Percentiles rank a stretch among this genome's conserved stretches.
These are phyloP conservation scores for Gymnogyps californianus DNA, from an alignment of 2,113 vertebrate species.

Conservation along the genomic window DNA sequence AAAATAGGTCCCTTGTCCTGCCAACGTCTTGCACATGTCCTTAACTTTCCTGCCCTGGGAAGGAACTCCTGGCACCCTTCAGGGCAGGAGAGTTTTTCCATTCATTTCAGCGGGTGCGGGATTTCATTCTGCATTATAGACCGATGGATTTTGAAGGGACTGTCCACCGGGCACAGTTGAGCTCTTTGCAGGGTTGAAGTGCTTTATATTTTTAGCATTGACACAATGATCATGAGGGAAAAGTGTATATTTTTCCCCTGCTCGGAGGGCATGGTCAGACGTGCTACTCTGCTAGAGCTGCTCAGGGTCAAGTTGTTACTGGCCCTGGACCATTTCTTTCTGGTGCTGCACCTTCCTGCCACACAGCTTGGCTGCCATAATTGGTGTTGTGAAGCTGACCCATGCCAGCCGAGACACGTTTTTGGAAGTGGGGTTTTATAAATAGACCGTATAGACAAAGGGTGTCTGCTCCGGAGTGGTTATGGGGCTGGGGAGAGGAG, in stretches of 20 bases:
- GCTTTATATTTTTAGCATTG: slow-evolving; percentile 17
- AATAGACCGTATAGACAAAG: background rate
- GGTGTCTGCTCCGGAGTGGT: background rate
- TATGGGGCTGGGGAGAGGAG: background rate
- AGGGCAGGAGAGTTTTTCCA: slow-evolving; percentile 29
- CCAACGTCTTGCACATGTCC: background rate
- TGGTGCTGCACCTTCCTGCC: slow-evolving; percentile 21
- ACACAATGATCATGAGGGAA: background rate
- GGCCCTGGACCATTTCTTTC: slow-evolving; percentile 2
- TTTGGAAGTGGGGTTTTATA: slow-evolving; percentile 40
- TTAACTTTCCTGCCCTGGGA: slow-evolving; percentile 26
- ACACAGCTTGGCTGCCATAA: background rate
- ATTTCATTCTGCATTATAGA: background rate
- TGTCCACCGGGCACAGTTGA: background rate
- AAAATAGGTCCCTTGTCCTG: slow-evolving; percentile 27
- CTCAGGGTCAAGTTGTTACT: slow-evolving; percentile 14
- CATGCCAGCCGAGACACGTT: background rate
- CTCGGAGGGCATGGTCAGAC: background rate
- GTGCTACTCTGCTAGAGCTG: background rate
- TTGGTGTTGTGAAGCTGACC: slow-evolving; percentile 1
- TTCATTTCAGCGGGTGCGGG: background rate
- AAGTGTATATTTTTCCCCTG: background rate
- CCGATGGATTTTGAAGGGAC: background rate
- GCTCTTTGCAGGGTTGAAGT: background rate
- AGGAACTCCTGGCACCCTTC: background rate